These are phyloP conservation scores for Boloria euphrosyne DNA, from an alignment of 2,888 invertebrate species.

Conservation along the genomic window DNA sequence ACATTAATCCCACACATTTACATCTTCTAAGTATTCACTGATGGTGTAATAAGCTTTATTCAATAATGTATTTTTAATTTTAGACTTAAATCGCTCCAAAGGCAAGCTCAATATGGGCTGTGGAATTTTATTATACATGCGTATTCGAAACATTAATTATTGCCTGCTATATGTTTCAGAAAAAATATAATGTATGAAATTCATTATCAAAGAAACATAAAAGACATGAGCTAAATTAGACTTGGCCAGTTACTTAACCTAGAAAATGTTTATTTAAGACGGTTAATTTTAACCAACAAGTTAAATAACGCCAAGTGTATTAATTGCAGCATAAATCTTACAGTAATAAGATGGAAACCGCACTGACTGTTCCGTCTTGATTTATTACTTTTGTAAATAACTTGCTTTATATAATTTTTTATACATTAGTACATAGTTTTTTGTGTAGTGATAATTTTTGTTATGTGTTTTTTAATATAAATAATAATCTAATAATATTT, in stretches of 20 bases:
- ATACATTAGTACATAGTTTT: neutral
- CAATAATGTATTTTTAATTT: no score
- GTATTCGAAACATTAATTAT: no score
- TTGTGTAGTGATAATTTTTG: neutral
- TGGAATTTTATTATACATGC: no score
- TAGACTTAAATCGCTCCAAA: no score
- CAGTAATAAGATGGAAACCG: conserved; percentile 27
- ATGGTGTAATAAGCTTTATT: no score
- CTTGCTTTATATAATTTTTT: neutral
- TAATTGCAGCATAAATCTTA: conserved; percentile 34
- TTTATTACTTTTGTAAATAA: conserved; percentile 12
- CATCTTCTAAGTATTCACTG: no score
- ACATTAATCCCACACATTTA: no score
- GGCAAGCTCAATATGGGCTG: no score
- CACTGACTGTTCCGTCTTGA: conserved; percentile 25
- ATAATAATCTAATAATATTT: neutral
- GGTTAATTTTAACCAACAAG: conserved; percentile 11
- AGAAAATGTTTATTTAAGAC: neutral
- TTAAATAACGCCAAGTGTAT: conserved; percentile 28
- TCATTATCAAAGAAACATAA: no score
- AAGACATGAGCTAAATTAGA: neutral
- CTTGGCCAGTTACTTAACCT: neutral
- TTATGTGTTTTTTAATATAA: neutral
- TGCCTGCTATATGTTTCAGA: no score
- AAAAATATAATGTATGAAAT: no score